phyloP scores from a whole-genome alignment of 2,888 invertebrate genomes.

The Aspidapion aeneum region DNA sequence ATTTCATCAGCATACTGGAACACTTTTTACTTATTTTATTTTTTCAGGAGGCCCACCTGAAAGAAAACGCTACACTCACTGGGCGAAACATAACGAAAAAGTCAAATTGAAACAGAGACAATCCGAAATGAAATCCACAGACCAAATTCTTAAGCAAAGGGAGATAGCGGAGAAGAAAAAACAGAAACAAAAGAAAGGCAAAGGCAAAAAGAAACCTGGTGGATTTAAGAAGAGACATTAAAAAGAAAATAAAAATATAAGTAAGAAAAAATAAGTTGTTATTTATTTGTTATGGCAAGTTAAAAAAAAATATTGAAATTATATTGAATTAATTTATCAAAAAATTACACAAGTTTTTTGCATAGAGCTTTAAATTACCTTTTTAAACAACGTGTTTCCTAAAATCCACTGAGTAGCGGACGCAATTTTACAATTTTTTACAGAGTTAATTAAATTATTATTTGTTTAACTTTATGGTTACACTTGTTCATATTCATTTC shows the following conservation, averaged over 20 bases:
- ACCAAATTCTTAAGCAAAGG: constrained; percentile 75
- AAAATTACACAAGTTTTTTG: too few species aligned
- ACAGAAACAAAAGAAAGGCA: constrained; percentile 50
- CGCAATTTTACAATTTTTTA: too few species aligned
- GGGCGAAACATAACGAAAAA: constrained; percentile 78
- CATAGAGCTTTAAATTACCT: too few species aligned
- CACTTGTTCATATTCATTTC: too few species aligned
- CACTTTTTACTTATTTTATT: not conserved
- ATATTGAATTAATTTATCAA: too few species aligned
- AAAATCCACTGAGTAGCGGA: too few species aligned
- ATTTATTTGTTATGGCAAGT: constrained; percentile 1
- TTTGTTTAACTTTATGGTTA: too few species aligned
- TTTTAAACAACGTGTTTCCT: too few species aligned
- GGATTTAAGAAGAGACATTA: not conserved
- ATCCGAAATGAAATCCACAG: constrained; percentile 66
- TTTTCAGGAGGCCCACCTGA: constrained; percentile 33
- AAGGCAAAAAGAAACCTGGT: constrained; percentile 44
- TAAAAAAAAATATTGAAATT: constrained; percentile 4
- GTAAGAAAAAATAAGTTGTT: constrained; percentile 8
- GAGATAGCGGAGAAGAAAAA: constrained; percentile 61
- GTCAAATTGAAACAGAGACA: constrained; percentile 56
- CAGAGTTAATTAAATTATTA: too few species aligned
- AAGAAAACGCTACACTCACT: constrained; percentile 62
- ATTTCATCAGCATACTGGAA: too few species aligned
- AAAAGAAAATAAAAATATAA: constrained; percentile 15